Conservation (phyloP, 2,888 invertebrate species). For the Anodontia alba region DNA sequence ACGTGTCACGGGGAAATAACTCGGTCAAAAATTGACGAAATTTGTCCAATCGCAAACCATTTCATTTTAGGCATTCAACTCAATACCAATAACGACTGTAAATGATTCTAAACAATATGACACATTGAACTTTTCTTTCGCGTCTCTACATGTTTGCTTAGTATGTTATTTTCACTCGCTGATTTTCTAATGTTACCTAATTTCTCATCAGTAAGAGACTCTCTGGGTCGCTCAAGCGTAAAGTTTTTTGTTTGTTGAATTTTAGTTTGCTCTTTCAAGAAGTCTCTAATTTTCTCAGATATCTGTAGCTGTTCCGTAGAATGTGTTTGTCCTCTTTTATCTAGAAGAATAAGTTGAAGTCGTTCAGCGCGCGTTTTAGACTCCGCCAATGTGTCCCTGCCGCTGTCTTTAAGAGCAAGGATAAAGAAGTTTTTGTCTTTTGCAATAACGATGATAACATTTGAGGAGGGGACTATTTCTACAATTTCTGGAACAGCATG, state of each 20-base stretch:
- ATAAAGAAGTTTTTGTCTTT: conserved; percentile 56
- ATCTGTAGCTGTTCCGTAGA: conserved; percentile 27
- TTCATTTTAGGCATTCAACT: too few relatives aligned
- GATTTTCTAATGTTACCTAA: too few relatives aligned
- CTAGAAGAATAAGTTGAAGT: conserved; percentile 31
- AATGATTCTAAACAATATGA: neutral
- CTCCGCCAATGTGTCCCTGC: conserved; percentile 20
- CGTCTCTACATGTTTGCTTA: neutral
- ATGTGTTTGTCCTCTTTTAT: neutral
- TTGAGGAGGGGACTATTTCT: conserved; percentile 47
- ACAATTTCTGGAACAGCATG: conserved; percentile 56
- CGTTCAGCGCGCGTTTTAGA: conserved; percentile 28
- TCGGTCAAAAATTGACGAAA: too few relatives aligned
- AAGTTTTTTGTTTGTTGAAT: conserved; percentile 53
- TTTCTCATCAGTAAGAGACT: neutral
- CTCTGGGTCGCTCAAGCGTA: conserved; percentile 23
- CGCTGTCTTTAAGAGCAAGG: conserved; percentile 45
- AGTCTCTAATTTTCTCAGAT: conserved; percentile 34
- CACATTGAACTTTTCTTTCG: neutral
- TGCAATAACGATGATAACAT: conserved; percentile 50
- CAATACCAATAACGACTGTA: too few relatives aligned
- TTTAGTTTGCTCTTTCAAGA: conserved; percentile 47
- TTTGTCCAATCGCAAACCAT: too few relatives aligned
- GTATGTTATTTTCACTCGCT: neutral
- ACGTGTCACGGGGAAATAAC: too few relatives aligned